Conservation (phyloP, 2,113 vertebrate species). For the Apteryx mantelli region DNA sequence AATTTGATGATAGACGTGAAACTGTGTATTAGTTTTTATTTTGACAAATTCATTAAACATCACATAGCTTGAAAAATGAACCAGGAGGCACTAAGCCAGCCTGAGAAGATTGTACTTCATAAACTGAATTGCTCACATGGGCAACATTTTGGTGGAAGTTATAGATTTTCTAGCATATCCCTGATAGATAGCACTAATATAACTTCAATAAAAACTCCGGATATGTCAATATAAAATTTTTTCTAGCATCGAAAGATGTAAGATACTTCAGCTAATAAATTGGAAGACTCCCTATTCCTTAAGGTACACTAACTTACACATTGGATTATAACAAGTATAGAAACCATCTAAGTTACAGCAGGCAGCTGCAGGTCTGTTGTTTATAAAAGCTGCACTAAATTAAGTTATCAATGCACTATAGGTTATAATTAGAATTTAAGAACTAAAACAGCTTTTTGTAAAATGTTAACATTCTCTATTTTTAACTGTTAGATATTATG, state of each 20-base stretch:
- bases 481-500: neutral
- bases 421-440: neutral
- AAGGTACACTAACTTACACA: constrained; percentile 77
- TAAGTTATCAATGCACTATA: constrained; percentile 13
- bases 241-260: constrained; percentile 75
- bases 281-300: constrained; percentile 76
- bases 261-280: constrained; percentile 84
- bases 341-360: constrained; percentile 68
- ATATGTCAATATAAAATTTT: constrained; percentile 91
- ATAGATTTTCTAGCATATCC: constrained; percentile 96
- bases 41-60: constrained; percentile 96
- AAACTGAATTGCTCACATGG: constrained; percentile 91
- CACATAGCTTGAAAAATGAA: constrained; percentile 92
- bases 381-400: constrained; percentile 32
- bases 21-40: constrained; percentile 86
- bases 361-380: constrained; percentile 20
- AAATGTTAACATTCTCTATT: neutral
- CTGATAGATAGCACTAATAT: constrained; percentile 99
- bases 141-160: constrained; percentile 92
- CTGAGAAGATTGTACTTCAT: constrained; percentile 93
- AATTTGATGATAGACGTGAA: constrained; percentile 87
- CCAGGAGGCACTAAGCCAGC: constrained; percentile 79
- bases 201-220: constrained; percentile 96
- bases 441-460: neutral
- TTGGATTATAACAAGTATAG: constrained; percentile 75